Base-by-base conservation (phyloP, 2,797 vertebrate genomes). In the Notoglanidium macrostoma region DNA sequence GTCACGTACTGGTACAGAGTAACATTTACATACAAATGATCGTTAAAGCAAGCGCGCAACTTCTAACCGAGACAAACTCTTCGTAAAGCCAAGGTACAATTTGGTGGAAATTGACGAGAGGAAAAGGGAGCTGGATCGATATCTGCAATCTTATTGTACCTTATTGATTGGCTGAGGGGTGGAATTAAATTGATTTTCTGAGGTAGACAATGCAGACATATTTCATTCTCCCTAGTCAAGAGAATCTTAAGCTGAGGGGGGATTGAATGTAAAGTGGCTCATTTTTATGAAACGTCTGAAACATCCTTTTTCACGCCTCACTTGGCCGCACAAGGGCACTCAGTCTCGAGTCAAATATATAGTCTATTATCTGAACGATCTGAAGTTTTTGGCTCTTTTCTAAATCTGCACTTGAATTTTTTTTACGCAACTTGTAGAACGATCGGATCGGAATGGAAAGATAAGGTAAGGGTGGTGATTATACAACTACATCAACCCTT, bases 201-300 rank as follows among this genome's bases (percentile, higher is more conserved):
- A 96, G 96, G 96, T 96, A 96, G 96, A 96, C 95, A 94, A 95
- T 95, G 94, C 94, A 94, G 94, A 92, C 94, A 93, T 95, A 94
- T 95, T 94, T 94, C 95, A 95, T 94, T 94, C 94, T 94, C 93
- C 93, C 88, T 82, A 93, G 91, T 94, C 93, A 93, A 93, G 94
- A 93, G 92, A 91, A 88, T 92, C 92, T 88, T 92, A 92, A 92
- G 89, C 88, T 86, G 86, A 80, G 46, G 90, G 91, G 86, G 87
- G 79, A 57, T 87, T 15, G 79, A 89, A 91, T 92, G 86, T 93
- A 93, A 94, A 94, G 93, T 93, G 88, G 86, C 87, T 88, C 92
- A 90, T 91, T 95, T 91, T 91, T 90, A 92, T 81, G 35, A 82
- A 68, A 82, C 59, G 21, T 74, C 87, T 76, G 54, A 78, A 89